A percentile compares a stretch with the other conserved stretches of the same genome.
Conservation (phyloP, 2,888 invertebrate species). For the Lapara coniferarum region DNA sequence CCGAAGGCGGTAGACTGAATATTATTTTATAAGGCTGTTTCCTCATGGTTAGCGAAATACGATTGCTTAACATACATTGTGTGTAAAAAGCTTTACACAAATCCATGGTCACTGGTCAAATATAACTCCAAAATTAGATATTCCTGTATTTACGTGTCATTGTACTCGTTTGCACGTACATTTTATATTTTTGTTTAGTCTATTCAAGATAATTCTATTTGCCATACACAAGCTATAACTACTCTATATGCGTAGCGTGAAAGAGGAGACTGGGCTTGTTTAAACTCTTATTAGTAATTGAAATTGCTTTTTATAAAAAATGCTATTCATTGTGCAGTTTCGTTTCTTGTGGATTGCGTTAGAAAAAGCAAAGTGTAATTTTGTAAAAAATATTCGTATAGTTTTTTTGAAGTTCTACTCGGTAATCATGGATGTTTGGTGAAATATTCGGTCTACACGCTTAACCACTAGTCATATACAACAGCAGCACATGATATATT, state of each 20-base stretch:
- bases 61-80: neutral
- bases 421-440: neutral
- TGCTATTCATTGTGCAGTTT: too few species aligned
- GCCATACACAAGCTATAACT: constrained; percentile 22
- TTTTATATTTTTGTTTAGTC: constrained; percentile 26
- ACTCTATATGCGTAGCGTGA: neutral
- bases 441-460: constrained; percentile 47
- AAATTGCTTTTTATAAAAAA: too few species aligned
- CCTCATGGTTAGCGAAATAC: neutral
- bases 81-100: constrained; percentile 6
- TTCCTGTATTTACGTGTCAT: constrained; percentile 17
- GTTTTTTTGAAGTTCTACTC: neutral
- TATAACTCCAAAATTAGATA: constrained; percentile 23
- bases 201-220: constrained; percentile 25
- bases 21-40: neutral
- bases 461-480: constrained; percentile 73
- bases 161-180: constrained; percentile 20
- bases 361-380: too few species aligned
- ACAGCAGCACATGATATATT: constrained; percentile 61
- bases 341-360: too few species aligned
- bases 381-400: too few species aligned
- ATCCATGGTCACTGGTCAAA: constrained; percentile 21
- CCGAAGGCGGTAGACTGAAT: constrained; percentile 50
- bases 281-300: too few species aligned
- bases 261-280: neutral